These are phyloP conservation scores for Ichneumoninae sp. DNA, from an alignment of 2,888 invertebrate species.

Conservation along the genomic window DNA sequence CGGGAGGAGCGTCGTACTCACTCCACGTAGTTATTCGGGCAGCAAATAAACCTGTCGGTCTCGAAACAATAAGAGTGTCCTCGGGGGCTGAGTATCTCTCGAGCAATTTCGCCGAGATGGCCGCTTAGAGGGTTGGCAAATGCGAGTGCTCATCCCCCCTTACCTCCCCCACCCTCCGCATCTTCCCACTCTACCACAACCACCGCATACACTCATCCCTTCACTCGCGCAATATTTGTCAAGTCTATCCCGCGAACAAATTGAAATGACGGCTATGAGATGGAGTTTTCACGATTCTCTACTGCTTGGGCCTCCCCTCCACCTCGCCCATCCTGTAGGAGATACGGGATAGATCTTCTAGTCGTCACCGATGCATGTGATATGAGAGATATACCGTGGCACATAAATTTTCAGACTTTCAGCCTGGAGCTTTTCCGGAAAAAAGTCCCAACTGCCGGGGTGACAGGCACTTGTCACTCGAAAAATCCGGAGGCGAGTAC, in stretches of 20 bases:
- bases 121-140: conserved; percentile 67
- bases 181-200: not conserved
- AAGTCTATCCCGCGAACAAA: conserved; percentile 75
- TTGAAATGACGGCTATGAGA: conserved; percentile 79
- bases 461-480: conserved; percentile 37
- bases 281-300: conserved; percentile 72
- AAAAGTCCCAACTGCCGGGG: conserved; percentile 17
- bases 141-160: conserved; percentile 37
- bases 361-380: conserved; percentile 43
- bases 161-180: not conserved
- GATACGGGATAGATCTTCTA: conserved; percentile 16
- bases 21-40: conserved; percentile 79
- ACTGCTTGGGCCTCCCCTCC: conserved; percentile 17
- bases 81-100: conserved; percentile 73
- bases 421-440: conserved; percentile 36
- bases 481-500: conserved; percentile 36
- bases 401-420: conserved; percentile 32
- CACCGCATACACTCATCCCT: conserved; percentile 25
- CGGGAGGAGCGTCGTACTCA: conserved; percentile 48
- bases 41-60: conserved; percentile 82
- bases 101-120: conserved; percentile 72
- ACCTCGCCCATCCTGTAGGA: conserved; percentile 11
- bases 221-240: conserved; percentile 77
- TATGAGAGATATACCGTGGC: conserved; percentile 27
- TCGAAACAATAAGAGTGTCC: conserved; percentile 80